phyloP scores from a whole-genome alignment of 2,888 invertebrate genomes.

The Apamea crenata region DNA sequence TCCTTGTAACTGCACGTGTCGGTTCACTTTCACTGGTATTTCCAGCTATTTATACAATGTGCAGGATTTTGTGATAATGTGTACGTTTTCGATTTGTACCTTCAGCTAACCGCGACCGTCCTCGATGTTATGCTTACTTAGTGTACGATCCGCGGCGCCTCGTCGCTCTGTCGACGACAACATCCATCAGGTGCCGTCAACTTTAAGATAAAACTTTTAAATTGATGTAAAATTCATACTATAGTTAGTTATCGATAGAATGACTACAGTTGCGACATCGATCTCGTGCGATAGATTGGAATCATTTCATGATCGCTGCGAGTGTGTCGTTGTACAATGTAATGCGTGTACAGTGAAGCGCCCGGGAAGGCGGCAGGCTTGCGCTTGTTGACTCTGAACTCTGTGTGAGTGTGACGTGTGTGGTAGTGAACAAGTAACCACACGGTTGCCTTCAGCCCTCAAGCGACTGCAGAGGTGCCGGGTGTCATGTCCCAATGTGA shows the following conservation, averaged over 20 bases:
- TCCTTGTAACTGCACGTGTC: slow-evolving; percentile 63
- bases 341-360: slow-evolving; percentile 5
- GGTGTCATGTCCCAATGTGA: background rate
- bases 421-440: slow-evolving; percentile 44
- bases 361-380: background rate
- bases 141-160: slow-evolving; percentile 28
- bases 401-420: slow-evolving; percentile 16
- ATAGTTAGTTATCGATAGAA: slow-evolving; percentile 15
- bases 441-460: slow-evolving; percentile 23
- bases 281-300: slow-evolving; percentile 6
- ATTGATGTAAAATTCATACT: slow-evolving; percentile 21
- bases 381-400: background rate
- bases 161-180: background rate
- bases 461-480: background rate
- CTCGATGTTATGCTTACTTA: slow-evolving; percentile 69
- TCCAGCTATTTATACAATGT: slow-evolving; percentile 64
- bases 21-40: slow-evolving; percentile 56
- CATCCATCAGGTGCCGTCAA: background rate
- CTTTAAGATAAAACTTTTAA: slow-evolving; percentile 30
- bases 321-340: slow-evolving; percentile 19
- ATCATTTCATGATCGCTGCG: background rate
- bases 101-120: slow-evolving; percentile 76
- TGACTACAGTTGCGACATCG: slow-evolving; percentile 8
- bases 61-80: slow-evolving; percentile 73
- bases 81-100: slow-evolving; percentile 64